phyloP scores from a whole-genome alignment of 2,888 invertebrate genomes.

The Acrocera orbiculus region DNA sequence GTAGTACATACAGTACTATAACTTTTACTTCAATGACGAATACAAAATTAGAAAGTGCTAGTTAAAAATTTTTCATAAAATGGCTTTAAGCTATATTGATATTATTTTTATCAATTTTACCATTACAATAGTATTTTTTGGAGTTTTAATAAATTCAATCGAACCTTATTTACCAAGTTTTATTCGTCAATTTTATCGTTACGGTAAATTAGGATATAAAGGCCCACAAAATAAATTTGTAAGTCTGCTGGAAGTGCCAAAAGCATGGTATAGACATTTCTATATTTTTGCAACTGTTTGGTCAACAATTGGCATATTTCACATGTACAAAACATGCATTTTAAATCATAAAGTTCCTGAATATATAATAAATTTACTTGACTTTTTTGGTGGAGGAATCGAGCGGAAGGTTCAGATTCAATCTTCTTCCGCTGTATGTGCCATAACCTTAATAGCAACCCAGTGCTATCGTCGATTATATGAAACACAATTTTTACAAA shows the following conservation, averaged over 20 bases:
- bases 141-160: slow-evolving; percentile 43
- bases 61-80: too few relatives aligned
- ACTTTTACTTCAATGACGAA: too few relatives aligned
- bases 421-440: slow-evolving; percentile 37
- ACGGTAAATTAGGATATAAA: slow-evolving; percentile 53
- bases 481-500: slow-evolving; percentile 62
- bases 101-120: slow-evolving; percentile 23
- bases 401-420: slow-evolving; percentile 24
- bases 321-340: slow-evolving; percentile 23
- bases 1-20: too few relatives aligned
- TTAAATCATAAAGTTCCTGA: slow-evolving; percentile 33
- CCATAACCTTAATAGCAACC: slow-evolving; percentile 41
- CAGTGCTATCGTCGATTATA: slow-evolving; percentile 61
- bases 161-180: slow-evolving; percentile 48
- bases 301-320: slow-evolving; percentile 25
- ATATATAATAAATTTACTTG: slow-evolving; percentile 24
- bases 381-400: slow-evolving; percentile 27
- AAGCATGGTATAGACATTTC: slow-evolving; percentile 66
- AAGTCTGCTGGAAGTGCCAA: slow-evolving; percentile 46
- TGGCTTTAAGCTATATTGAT: slow-evolving; percentile 20
- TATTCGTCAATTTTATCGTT: slow-evolving; percentile 46
- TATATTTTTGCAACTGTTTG: slow-evolving; percentile 50
- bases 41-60: too few relatives aligned
- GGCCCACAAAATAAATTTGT: slow-evolving; percentile 28
- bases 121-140: slow-evolving; percentile 34